phyloP scores from a whole-genome alignment of 2,113 vertebrate species.

The Scomber colias region DNA sequence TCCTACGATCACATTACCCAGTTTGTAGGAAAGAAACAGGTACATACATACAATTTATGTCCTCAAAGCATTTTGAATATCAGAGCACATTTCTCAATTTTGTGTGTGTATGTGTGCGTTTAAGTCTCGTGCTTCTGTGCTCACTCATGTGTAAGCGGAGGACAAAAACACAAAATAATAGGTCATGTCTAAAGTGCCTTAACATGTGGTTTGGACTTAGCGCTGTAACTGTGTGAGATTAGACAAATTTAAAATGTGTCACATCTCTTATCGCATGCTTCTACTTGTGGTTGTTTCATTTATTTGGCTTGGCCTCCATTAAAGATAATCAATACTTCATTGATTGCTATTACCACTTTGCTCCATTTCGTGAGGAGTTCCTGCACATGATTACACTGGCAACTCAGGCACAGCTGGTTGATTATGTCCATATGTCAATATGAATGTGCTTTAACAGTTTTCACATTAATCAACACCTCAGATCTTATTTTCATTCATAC shows the following conservation, averaged over 20 bases:
- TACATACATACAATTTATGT: too few species aligned
- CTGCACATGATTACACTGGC: background rate
- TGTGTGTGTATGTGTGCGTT: background rate
- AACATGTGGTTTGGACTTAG: background rate
- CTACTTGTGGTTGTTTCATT: slow-evolving; percentile 31
- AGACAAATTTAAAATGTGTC: slow-evolving; percentile 5
- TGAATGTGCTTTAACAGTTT: slow-evolving; percentile 21
- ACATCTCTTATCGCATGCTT: slow-evolving; percentile 21
- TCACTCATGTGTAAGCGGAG: background rate
- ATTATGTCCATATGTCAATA: slow-evolving; percentile 7
- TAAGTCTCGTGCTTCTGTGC: background rate
- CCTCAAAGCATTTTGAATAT: too few species aligned
- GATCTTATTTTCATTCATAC: slow-evolving; percentile 27
- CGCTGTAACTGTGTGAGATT: background rate
- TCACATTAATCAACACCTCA: slow-evolving; percentile 26
- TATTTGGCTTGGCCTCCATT: slow-evolving; percentile 46
- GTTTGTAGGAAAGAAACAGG: background rate
- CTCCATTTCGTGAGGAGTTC: slow-evolving; percentile 22
- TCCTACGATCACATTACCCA: background rate
- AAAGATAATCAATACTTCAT: slow-evolving; percentile 67
- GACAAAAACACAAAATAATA: background rate
- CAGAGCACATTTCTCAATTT: too few species aligned
- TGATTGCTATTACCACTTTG: slow-evolving; percentile 47
- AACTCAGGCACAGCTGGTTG: slow-evolving; percentile 2
- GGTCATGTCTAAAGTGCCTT: background rate